Conservation (phyloP, 2,797 vertebrate genomes). For the Moxostoma hubbsi region DNA sequence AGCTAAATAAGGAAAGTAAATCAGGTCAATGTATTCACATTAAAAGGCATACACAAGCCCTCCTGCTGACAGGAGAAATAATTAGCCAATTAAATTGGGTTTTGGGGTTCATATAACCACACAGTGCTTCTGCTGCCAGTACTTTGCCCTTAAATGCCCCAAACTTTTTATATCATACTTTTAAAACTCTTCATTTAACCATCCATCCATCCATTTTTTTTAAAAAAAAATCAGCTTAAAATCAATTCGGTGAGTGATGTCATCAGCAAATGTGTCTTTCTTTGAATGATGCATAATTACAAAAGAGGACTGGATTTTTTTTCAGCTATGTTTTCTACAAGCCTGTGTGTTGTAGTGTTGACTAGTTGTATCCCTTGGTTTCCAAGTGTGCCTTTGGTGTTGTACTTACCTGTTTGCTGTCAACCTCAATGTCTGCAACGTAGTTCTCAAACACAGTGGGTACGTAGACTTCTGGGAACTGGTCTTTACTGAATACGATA, state of each 20-base stretch:
- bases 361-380: not conserved
- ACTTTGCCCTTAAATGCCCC: not conserved
- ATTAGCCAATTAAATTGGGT: conserved; percentile 35
- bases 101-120: conserved; percentile 16
- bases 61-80: conserved; percentile 1
- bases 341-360: too few species aligned
- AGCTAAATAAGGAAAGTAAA: conserved; percentile 14
- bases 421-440: conserved; percentile 97
- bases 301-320: not conserved
- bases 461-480: conserved; percentile 97
- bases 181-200: not conserved
- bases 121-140: not conserved
- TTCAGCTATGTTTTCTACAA: too few species aligned
- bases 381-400: not conserved
- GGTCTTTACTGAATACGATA: conserved; percentile 99
- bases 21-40: conserved; percentile 30
- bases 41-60: conserved; percentile 24
- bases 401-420: conserved; percentile 89
- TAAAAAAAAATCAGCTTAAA: not conserved
- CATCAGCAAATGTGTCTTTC: not conserved
- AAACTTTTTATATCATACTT: not conserved
- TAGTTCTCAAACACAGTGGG: conserved; percentile 99
- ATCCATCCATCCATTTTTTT: not conserved
- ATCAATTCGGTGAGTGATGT: not conserved
- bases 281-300: not conserved